phyloP scores from a whole-genome alignment of 1,140 invertebrate species.

The Drosophila navojoa region DNA sequence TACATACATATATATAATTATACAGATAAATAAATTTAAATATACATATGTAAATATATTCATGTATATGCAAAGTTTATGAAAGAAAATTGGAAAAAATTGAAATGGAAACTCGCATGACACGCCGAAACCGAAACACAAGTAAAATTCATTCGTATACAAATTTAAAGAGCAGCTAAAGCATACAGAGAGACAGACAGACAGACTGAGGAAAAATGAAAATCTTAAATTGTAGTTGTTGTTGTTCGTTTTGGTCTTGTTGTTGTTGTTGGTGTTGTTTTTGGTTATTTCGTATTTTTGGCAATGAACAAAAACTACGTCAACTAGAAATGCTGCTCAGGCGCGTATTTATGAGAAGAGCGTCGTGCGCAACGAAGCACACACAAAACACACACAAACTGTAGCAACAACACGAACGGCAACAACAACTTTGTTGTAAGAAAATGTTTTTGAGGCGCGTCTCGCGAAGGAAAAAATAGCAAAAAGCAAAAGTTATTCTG shows the following conservation, averaged over 20 bases:
- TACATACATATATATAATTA: no score
- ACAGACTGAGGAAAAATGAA: no score
- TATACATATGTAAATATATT: no score
- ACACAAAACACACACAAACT: conserved; percentile 10
- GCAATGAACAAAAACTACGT: conserved; percentile 81
- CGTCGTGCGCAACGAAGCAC: conserved; percentile 74
- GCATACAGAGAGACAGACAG: conserved; percentile 29
- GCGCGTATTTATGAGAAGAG: conserved; percentile 67
- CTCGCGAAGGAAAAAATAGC: conserved; percentile 30
- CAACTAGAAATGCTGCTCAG: conserved; percentile 63
- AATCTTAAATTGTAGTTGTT: neutral
- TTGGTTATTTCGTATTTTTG: conserved; percentile 64
- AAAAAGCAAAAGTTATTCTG: conserved; percentile 80
- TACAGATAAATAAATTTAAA: no score
- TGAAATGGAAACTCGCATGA: conserved; percentile 77
- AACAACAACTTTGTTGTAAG: conserved; percentile 52
- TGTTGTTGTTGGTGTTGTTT: conserved; percentile 1
- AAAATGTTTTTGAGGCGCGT: conserved; percentile 32
- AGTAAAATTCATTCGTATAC: conserved; percentile 8
- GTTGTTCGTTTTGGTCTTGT: neutral
- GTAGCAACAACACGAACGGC: conserved; percentile 7
- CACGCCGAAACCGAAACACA: conserved; percentile 45
- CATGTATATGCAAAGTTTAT: conserved; percentile 64
- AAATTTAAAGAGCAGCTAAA: conserved; percentile 15
- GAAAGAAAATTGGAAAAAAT: conserved; percentile 73